These are phyloP conservation scores for Collichthys lucidus DNA, from an alignment of 2,113 vertebrate genomes.

Conservation along the genomic window DNA sequence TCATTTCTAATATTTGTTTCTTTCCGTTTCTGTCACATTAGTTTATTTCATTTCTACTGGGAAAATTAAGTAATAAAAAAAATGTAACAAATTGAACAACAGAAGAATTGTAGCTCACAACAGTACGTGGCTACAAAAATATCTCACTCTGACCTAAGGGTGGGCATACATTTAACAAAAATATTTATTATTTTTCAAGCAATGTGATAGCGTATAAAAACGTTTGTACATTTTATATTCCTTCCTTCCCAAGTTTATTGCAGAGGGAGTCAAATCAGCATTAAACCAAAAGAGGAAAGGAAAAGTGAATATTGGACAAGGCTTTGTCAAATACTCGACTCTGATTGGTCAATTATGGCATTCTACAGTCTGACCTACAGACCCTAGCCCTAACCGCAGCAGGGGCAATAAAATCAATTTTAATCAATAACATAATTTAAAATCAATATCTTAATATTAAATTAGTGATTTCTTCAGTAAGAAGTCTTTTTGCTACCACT, in stretches of 20 bases:
- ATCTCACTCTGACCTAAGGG: conserved; percentile 35
- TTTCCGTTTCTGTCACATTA: conserved; percentile 10
- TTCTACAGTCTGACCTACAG: no score
- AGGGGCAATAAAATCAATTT: no score
- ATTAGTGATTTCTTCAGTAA: no score
- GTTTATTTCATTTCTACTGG: background rate
- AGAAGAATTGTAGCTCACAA: conserved; percentile 38
- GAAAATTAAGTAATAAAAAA: background rate
- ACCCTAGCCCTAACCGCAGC: no score
- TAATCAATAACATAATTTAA: no score
- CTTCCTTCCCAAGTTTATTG: background rate
- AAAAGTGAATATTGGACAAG: background rate
- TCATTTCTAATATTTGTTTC: background rate
- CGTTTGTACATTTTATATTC: no score
- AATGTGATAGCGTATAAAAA: no score
- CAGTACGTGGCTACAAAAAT: conserved; percentile 32
- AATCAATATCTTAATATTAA: no score
- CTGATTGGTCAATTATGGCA: no score
- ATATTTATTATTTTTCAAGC: background rate
- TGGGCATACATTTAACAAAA: background rate
- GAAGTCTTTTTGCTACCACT: background rate
- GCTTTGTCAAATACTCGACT: no score
- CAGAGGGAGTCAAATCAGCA: background rate
- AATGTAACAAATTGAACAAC: conserved; percentile 17
- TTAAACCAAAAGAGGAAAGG: background rate